Evolutionary conservation across 2,113 vertebrate genomes (phyloP), one percentile per base, ranked within the genome.

Genomic region (Baryphthengus martii): DNA sequence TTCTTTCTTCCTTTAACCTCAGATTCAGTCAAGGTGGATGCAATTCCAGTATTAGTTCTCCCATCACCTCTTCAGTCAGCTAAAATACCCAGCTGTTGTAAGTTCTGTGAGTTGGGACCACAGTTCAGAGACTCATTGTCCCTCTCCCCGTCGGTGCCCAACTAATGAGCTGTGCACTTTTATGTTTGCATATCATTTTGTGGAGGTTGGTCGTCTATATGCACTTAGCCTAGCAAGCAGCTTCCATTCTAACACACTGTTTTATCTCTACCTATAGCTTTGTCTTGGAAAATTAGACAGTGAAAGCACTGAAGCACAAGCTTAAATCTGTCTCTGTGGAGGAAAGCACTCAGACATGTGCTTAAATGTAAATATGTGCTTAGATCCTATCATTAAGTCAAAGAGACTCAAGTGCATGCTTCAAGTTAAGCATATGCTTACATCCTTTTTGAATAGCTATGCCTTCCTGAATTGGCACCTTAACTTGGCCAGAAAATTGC

Each of bases 351-450:
- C 91, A 94, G 88, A 94, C 89, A 87, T 88, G 88, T 93, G 85
- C 93, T 90, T 96, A 94, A 96, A 94, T 92, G 95, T 96, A 97
- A 96, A 95, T 97, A 95, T 97, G 90, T 96, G 94, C 94, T 92
- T 95, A 95, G 94, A 97, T 96, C 90, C 92, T 96, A 88, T 96
- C 93, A 96, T 96, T 96, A 96, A 93, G 90, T 86, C 88, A 88
- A 90, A 96, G 85, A 93, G 75, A 96, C 90, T 96, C 85, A 88
- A 96, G 93, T 96, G 90, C 79, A 72, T 80, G 79, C 79, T 96
- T 95, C 82, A 85, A 90, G 90, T 81, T 95, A 86, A 96, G 88
- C 88, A 93, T 94, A 96, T 81, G 90, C 89, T 96, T 95, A 71
- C 86, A 81, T 61, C 33, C 47, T 63, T 90, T 97, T 40, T 68